Percentiles rank a stretch among this genome's conserved stretches.
Conservation (phyloP, 2,797 vertebrate genomes). For the Pseudochirops cupreus region DNA sequence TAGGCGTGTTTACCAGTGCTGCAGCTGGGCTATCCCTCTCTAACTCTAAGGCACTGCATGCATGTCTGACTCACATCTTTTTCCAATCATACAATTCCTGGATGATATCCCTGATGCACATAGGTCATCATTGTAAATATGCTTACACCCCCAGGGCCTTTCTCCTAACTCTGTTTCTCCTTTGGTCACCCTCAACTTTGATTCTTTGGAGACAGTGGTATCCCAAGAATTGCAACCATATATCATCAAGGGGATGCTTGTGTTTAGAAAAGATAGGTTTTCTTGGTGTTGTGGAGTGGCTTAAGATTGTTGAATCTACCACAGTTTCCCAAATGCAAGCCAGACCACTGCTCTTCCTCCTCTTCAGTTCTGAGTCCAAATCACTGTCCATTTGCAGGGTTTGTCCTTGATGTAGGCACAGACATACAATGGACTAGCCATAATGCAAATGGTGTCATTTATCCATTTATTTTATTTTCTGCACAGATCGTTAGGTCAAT, state of each 20-base stretch:
- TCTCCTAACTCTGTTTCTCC: background rate
- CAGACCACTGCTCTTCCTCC: background rate
- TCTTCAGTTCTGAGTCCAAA: background rate
- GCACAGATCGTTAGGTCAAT: background rate
- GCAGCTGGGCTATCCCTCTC: too few relatives aligned
- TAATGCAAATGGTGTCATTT: background rate
- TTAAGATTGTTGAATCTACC: background rate
- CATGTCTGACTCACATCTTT: background rate
- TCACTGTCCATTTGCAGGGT: background rate
- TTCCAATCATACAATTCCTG: background rate
- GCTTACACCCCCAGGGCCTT: background rate
- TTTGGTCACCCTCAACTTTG: background rate
- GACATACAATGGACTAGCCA: background rate
- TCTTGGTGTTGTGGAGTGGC: background rate
- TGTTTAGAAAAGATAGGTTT: background rate
- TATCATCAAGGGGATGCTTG: background rate
- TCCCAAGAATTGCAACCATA: background rate
- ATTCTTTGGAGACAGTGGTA: constrained; percentile 1
- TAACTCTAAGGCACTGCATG: background rate
- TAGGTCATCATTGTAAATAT: background rate
- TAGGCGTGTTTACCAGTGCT: background rate
- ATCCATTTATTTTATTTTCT: background rate
- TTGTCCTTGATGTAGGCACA: background rate
- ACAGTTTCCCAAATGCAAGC: background rate
- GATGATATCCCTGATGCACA: background rate